Evolutionary conservation across 2,888 invertebrate genomes (phyloP).

Genomic region (Diogma glabrata): DNA sequence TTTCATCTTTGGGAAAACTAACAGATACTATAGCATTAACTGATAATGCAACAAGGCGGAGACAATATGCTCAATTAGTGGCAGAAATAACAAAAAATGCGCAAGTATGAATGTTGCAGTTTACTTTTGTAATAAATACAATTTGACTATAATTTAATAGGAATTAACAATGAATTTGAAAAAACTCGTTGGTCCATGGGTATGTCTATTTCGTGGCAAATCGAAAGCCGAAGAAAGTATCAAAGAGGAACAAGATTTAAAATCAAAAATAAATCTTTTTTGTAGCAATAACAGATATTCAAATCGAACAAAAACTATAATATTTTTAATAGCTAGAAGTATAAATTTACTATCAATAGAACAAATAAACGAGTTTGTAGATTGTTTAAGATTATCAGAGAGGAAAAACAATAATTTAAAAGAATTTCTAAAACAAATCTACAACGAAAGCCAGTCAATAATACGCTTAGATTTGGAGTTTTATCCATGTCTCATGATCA

Average conservation of each 20-base stretch:
- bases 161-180: conserved; percentile 1
- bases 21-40: no score
- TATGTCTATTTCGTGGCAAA: conserved; percentile 10
- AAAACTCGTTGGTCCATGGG: conserved; percentile 11
- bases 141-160: background rate
- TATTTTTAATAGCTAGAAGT: background rate
- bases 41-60: no score
- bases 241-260: background rate
- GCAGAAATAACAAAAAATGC: no score
- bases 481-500: conserved; percentile 13
- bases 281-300: background rate
- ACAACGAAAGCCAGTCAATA: no score
- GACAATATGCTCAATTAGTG: no score
- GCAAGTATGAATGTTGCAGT: no score
- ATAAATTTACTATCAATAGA: no score
- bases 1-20: background rate
- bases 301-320: background rate
- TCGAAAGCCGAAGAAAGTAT: background rate
- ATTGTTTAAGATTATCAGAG: no score
- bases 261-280: background rate
- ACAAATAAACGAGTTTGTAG: no score
- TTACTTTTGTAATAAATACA: background rate
- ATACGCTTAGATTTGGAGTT: background rate
- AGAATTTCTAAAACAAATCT: background rate
- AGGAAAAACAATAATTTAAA: background rate